Evolutionary conservation across 2,888 invertebrate species (phyloP).

Genomic region (Hedychridium roseum): DNA sequence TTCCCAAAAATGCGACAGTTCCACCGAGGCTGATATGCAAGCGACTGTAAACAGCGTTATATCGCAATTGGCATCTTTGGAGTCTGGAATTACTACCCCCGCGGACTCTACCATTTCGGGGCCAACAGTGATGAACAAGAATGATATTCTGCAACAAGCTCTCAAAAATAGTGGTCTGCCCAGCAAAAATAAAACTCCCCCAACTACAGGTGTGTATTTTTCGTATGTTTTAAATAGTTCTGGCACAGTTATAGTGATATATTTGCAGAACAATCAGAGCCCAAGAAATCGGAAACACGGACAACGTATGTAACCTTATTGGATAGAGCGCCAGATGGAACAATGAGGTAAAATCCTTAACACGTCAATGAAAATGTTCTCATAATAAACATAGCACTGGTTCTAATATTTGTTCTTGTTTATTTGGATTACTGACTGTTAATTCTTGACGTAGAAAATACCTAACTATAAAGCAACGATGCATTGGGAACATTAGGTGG

Average conservation of each 20-base stretch:
- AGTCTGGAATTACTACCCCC: constrained; percentile 36
- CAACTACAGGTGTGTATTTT: constrained; percentile 1
- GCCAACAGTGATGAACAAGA: constrained; percentile 19
- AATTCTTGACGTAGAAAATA: constrained; percentile 49
- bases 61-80: constrained; percentile 47
- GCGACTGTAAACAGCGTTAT: constrained; percentile 54
- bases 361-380: background rate
- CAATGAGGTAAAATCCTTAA: constrained; percentile 39
- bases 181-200: constrained; percentile 38
- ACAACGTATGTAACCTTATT: constrained; percentile 53
- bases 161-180: constrained; percentile 59
- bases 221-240: background rate
- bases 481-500: constrained; percentile 69
- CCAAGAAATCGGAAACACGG: constrained; percentile 35
- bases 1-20: constrained; percentile 28
- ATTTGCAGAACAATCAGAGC: constrained; percentile 10
- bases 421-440: background rate
- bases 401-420: background rate
- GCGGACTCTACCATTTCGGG: constrained; percentile 27
- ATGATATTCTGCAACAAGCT: constrained; percentile 67
- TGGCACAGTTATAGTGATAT: background rate
- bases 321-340: constrained; percentile 47
- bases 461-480: constrained; percentile 67
- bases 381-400: background rate
- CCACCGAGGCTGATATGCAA: constrained; percentile 48